Conservation (phyloP, 2,888 invertebrate genomes). For the Lampropteryx suffumata region DNA sequence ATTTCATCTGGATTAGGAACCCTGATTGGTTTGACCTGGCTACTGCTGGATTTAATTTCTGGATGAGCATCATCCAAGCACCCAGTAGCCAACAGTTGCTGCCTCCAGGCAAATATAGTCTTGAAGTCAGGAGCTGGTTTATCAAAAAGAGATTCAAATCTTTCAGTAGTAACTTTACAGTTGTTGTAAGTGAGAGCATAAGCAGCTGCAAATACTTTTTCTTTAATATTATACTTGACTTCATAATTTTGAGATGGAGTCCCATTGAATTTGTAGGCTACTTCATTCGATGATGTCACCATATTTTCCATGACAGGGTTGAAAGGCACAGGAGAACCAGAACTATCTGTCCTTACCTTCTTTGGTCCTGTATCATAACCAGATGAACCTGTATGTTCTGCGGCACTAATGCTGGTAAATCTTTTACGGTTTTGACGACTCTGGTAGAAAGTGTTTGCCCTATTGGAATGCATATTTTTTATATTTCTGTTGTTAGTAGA, state of each 20-base stretch:
- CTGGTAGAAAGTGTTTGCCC: constrained; percentile 43
- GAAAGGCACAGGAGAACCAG: constrained; percentile 47
- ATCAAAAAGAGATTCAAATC: constrained; percentile 66
- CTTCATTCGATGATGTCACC: constrained; percentile 68
- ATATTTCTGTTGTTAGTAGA: constrained; percentile 44
- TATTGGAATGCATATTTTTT: constrained; percentile 41
- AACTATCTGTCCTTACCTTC: constrained; percentile 50
- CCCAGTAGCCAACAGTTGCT: constrained; percentile 64
- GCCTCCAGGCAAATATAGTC: constrained; percentile 75
- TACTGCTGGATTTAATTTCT: constrained; percentile 9
- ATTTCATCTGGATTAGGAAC: constrained; percentile 73
- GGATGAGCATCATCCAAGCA: constrained; percentile 69
- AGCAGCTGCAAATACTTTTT: constrained; percentile 69
- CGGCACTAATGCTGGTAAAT: constrained; percentile 59
- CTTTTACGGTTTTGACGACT: constrained; percentile 50
- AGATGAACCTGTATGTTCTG: constrained; percentile 61
- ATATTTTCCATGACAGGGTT: constrained; percentile 74
- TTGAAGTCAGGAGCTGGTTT: constrained; percentile 78
- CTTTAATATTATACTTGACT: constrained; percentile 68
- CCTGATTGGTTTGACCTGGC: constrained; percentile 37
- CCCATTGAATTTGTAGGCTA: constrained; percentile 64
- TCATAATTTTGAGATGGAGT: constrained; percentile 58
- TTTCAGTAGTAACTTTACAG: constrained; percentile 68
- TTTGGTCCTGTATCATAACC: constrained; percentile 67
- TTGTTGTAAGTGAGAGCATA: constrained; percentile 73